Evolutionary conservation across 2,797 vertebrate genomes (phyloP).

Genomic region (Schizopygopsis pylzovi): DNA sequence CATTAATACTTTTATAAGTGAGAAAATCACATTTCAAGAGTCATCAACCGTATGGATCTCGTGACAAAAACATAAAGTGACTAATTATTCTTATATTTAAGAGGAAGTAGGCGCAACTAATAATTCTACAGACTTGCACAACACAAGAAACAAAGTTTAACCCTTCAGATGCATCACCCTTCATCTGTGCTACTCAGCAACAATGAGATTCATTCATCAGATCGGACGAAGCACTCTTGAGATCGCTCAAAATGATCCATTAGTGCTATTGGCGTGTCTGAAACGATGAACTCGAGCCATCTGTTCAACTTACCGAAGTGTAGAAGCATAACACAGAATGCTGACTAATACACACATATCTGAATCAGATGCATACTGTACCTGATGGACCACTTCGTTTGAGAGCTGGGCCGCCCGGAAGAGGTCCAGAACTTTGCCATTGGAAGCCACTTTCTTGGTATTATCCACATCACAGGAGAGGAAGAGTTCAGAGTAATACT

Average conservation of each 20-base stretch:
- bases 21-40: background rate
- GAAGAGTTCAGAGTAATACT: constrained; percentile 97
- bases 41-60: background rate
- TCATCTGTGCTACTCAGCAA: background rate
- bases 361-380: constrained; percentile 66
- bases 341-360: constrained; percentile 28
- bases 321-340: background rate
- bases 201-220: constrained; percentile 6
- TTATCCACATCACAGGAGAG: constrained; percentile 97
- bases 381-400: constrained; percentile 94
- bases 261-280: background rate
- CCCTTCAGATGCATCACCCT: background rate
- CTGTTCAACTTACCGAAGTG: background rate
- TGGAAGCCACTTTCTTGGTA: constrained; percentile 96
- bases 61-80: background rate
- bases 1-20: background rate
- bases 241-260: background rate
- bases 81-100: background rate
- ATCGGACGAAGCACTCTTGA: background rate
- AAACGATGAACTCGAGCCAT: background rate
- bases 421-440: constrained; percentile 93
- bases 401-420: constrained; percentile 97
- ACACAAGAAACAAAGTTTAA: constrained; percentile 42
- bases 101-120: constrained; percentile 23
- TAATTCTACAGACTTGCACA: constrained; percentile 14